These are phyloP conservation scores for Spatula versicolor DNA, from an alignment of 2,797 vertebrate species.

Conservation along the genomic window DNA sequence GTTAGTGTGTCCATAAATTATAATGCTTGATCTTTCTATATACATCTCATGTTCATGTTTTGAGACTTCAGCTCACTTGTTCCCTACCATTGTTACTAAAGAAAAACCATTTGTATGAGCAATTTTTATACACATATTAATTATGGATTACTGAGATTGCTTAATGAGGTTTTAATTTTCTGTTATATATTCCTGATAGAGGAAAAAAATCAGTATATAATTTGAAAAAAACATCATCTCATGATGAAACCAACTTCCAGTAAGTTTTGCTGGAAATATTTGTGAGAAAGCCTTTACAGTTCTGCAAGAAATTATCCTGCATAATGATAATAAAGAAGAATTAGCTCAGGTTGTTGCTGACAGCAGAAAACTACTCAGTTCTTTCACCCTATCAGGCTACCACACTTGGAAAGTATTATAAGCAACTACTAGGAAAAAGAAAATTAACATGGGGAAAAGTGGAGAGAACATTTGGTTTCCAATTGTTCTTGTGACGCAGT, in stretches of 20 bases:
- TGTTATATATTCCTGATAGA: background rate
- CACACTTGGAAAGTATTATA: background rate
- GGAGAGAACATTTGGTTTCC: background rate
- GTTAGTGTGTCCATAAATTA: background rate
- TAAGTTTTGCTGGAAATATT: background rate
- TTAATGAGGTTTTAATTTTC: background rate
- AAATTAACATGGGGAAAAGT: background rate
- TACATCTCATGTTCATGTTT: background rate
- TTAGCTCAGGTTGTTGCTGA: background rate
- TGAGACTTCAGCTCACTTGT: background rate
- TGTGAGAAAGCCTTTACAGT: background rate
- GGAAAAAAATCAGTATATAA: background rate
- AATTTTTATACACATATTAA: background rate
- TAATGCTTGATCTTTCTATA: background rate
- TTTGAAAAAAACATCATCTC: slow-evolving; percentile 10
- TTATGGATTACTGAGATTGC: background rate
- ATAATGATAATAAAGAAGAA: background rate
- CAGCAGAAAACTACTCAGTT: background rate
- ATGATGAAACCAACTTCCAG: background rate
- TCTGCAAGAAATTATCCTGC: background rate
- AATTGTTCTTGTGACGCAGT: background rate
- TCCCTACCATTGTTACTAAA: background rate
- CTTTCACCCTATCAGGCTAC: background rate
- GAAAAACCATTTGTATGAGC: background rate
- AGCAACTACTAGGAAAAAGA: background rate